Base-by-base conservation (phyloP, 2,113 vertebrate species). In the Pimephales promelas region DNA sequence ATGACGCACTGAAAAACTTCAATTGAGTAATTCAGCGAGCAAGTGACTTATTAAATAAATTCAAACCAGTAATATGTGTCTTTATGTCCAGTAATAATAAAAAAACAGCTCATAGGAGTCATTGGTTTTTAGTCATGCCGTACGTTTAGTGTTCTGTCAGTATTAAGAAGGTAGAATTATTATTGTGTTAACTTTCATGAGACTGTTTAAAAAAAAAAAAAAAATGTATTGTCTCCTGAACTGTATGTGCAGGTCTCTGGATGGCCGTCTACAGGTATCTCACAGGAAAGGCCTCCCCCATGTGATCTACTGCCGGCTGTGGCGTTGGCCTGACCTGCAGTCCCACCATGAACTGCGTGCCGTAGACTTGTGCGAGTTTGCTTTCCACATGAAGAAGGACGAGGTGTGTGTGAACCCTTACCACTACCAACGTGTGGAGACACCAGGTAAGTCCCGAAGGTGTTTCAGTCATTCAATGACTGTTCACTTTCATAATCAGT, bases 391-490 rank as follows among this genome's bases (percentile, higher is more conserved):
- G 92, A 99, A 99, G 94, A 99, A 98, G 92, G 97, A 99, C 1
- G 98, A 99, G 90, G 97, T 99, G 75, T 99, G 98, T 2, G 96
- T 99, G 83, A 99, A 99, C 72, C 97, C 97, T 20, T 99, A 99
- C 89, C 98, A 99, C 92, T 99, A 99, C 91, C 97, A 98, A 92
- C 93, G 97, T 88, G 97, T 99, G 87, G 98, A 99, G 92, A 98
- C 98, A 0, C 98, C 98, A 94, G 96, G 98, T 99, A 54, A 89
- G 90, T 81, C 24, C 47, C 0, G 9, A 14, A n/a, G 24, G 34
- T 68, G 31, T 83, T 52, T 81, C 6, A 24, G 45, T 36, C 14
- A 28, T 45, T 75, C 2, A 81, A 45, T 11, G 36, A 7, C 3
- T 28, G 6, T 26, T 56, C 22, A 18, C 11, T 43, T 1, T 61